Evolutionary conservation across 2,888 invertebrate species (phyloP).

Genomic region (Polylopha cassiicola): DNA sequence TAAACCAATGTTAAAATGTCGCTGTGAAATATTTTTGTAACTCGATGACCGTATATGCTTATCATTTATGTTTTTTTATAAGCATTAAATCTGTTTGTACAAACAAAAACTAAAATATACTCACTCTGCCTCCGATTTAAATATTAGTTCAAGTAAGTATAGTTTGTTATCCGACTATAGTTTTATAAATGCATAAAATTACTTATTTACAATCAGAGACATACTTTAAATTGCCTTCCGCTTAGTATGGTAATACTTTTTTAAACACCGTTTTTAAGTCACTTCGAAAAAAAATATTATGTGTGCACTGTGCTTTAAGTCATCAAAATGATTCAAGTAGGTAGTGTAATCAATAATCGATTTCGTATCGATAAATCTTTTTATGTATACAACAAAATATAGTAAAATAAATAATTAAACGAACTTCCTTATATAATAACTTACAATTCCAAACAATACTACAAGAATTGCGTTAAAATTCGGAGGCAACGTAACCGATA

Average conservation of each 20-base stretch:
- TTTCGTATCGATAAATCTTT: slow-evolving; percentile 24
- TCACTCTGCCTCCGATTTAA: not conserved
- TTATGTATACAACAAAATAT: no score
- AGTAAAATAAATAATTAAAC: no score
- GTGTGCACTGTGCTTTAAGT: slow-evolving; percentile 4
- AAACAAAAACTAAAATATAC: not conserved
- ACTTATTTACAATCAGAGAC: no score
- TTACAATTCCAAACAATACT: no score
- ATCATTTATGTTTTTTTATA: slow-evolving; percentile 1
- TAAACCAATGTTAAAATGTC: slow-evolving; percentile 9
- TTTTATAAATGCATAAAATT: no score
- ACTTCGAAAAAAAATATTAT: slow-evolving; percentile 6
- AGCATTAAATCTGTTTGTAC: not conserved
- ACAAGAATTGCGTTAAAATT: no score
- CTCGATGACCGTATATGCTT: slow-evolving; percentile 1
- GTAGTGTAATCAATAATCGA: slow-evolving; percentile 7
- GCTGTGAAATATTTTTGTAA: not conserved
- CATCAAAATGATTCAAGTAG: slow-evolving; percentile 3
- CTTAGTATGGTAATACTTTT: no score
- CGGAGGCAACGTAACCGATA: no score
- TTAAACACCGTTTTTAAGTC: no score
- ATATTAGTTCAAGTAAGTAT: no score
- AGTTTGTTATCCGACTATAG: not conserved
- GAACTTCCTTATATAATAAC: no score
- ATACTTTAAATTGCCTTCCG: no score